Evolutionary conservation across 1,140 invertebrate genomes (phyloP), one percentile per base, ranked within the genome.

Genomic region (Drosophila pallidifrons): DNA sequence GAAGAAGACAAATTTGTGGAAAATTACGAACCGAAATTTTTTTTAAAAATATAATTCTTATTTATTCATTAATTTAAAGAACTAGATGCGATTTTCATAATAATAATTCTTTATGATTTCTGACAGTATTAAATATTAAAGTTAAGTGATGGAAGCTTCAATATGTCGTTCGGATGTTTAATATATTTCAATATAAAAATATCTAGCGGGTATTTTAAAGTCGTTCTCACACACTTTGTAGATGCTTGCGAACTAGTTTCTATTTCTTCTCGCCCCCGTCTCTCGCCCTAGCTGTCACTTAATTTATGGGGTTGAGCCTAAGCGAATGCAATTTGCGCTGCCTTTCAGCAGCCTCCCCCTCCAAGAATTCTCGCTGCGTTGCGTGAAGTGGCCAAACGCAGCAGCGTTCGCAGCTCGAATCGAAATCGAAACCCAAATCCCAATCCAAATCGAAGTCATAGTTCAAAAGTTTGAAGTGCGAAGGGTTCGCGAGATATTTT

Each of bases 231-330:
- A 4, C 41, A 5, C 3, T 10, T 38, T 38, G 35, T 38, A 10
- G 10, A 3, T 1, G 35, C 35, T 38, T 8, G 6, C 10, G 35
- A 2, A 10, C 35, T 38, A 38, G 35, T 38, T 38, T 38, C 7
- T 38, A 38, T 38, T 25, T 25, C 20, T 25, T 4, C 20, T 25
- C 35, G 10, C 2, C 10, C 75, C 65, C 59, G 71, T 64, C 79
- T 86, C 75, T 20, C 64, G 58, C 63, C 65, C 57, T 68, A 15
- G 25, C 38, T 52, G 35, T 10, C 35, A 10, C 49, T 51, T 89
- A 89, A 88, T 88, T 89, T 90, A 90, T 89, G 81, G 85, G 85
- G 85, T 88, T 88, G 85, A 66, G 81, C 74, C 81, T 88, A 89
- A 89, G 81, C 86, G 85, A 89, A 89, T 88, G 66, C 86, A 68